phyloP scores from a whole-genome alignment of 2,888 invertebrate species.

The Spilarctia lutea region DNA sequence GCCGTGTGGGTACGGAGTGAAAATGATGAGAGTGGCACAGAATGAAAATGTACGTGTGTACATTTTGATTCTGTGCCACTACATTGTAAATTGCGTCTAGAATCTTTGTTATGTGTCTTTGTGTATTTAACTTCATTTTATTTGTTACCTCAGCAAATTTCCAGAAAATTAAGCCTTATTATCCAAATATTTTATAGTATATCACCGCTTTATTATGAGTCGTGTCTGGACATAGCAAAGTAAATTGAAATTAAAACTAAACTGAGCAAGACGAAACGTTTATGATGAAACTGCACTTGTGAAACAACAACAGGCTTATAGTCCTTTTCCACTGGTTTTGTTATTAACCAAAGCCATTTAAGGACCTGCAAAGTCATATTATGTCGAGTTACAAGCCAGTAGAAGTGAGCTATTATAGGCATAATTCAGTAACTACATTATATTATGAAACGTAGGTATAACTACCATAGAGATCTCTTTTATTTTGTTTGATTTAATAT shows the following conservation, averaged over 20 bases:
- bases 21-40: too few species aligned
- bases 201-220: slow-evolving; percentile 48
- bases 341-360: slow-evolving; percentile 32
- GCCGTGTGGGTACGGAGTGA: too few species aligned
- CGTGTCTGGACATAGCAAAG: slow-evolving; percentile 79
- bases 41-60: too few species aligned
- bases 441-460: neutral
- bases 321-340: slow-evolving; percentile 40
- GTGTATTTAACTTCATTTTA: too few species aligned
- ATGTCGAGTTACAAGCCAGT: neutral
- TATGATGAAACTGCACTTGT: slow-evolving; percentile 71
- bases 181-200: neutral
- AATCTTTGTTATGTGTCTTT: too few species aligned
- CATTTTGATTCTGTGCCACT: too few species aligned
- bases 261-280: slow-evolving; percentile 67
- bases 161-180: neutral
- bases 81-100: too few species aligned
- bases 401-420: too few species aligned
- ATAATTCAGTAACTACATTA: too few species aligned
- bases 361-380: slow-evolving; percentile 34
- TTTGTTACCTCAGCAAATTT: too few species aligned
- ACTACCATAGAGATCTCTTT: neutral
- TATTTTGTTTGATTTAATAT: neutral
- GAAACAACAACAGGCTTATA: slow-evolving; percentile 56
- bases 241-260: slow-evolving; percentile 82